Evolutionary conservation across 1,140 invertebrate species (phyloP).

Genomic region (Saccostrea cuccullata): DNA sequence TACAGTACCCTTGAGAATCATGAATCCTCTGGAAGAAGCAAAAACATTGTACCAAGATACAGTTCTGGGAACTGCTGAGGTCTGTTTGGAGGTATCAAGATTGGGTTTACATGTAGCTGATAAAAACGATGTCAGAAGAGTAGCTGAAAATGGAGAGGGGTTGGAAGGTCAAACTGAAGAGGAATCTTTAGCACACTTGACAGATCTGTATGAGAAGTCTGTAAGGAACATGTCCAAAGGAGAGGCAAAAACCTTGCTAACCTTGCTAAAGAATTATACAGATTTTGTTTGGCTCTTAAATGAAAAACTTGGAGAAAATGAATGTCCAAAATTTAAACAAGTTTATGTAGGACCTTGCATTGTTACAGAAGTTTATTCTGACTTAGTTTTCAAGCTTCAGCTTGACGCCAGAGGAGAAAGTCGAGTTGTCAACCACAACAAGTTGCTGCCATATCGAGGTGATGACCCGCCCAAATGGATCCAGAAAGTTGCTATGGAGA

Average conservation of each 20-base stretch:
- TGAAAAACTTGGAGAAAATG: background rate
- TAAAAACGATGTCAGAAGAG: background rate
- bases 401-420: background rate
- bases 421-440: slow-evolving; percentile 31
- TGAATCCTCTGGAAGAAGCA: background rate
- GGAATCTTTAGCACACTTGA: slow-evolving; percentile 14
- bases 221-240: background rate
- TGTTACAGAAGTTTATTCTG: background rate
- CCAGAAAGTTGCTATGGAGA: background rate
- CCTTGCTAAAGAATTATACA: background rate
- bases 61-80: background rate
- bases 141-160: background rate
- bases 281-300: slow-evolving; percentile 34
- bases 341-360: slow-evolving; percentile 37
- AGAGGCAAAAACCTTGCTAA: background rate
- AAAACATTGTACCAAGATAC: background rate
- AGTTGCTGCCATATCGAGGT: slow-evolving; percentile 5
- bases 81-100: too few relatives aligned
- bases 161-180: background rate
- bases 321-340: slow-evolving; percentile 3
- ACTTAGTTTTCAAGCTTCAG: slow-evolving; percentile 34
- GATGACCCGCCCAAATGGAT: background rate
- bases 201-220: background rate
- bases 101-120: too few relatives aligned
- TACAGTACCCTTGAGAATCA: background rate